These are phyloP conservation scores for Styela clava DNA, from an alignment of 23 tunicate species.

Conservation along the genomic window DNA sequence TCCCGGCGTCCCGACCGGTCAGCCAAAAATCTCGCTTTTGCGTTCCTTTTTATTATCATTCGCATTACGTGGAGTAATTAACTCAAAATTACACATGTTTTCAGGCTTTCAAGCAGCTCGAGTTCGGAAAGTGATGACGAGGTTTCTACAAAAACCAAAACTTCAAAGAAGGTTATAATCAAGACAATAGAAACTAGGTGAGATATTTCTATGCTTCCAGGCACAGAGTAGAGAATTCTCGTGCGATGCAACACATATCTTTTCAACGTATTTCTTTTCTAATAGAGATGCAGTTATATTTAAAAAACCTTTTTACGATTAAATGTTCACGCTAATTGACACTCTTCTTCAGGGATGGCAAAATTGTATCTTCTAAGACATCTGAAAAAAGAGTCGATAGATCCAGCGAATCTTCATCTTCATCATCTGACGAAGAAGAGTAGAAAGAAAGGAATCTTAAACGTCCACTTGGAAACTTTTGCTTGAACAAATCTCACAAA, in stretches of 20 bases:
- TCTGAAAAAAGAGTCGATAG: slow-evolving; percentile 52
- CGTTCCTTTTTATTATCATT: too few relatives aligned
- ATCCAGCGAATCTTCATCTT: slow-evolving; percentile 33
- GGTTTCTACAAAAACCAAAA: slow-evolving; percentile 30
- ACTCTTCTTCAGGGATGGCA: slow-evolving; percentile 97
- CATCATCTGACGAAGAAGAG: slow-evolving; percentile 63
- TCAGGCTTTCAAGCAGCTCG: slow-evolving; percentile 36
- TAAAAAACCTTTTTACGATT: too few relatives aligned
- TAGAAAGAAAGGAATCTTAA: not conserved
- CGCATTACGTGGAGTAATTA: too few relatives aligned
- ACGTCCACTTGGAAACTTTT: not conserved
- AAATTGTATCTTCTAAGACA: slow-evolving; percentile 74
- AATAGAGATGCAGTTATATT: too few relatives aligned
- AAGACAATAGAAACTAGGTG: slow-evolving; percentile 93
- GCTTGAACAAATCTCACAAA: not conserved
- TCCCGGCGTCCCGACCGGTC: too few relatives aligned
- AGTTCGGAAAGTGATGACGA: slow-evolving; percentile 40
- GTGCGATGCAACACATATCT: too few relatives aligned
- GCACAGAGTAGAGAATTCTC: too few relatives aligned
- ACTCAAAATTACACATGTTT: too few relatives aligned
- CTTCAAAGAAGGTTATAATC: slow-evolving; percentile 76
- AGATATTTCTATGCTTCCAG: too few relatives aligned
- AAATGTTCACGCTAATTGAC: too few relatives aligned
- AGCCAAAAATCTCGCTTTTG: too few relatives aligned
- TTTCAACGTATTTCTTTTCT: too few relatives aligned